Conservation (phyloP, 2,113 vertebrate genomes). For the Perca fluviatilis region DNA sequence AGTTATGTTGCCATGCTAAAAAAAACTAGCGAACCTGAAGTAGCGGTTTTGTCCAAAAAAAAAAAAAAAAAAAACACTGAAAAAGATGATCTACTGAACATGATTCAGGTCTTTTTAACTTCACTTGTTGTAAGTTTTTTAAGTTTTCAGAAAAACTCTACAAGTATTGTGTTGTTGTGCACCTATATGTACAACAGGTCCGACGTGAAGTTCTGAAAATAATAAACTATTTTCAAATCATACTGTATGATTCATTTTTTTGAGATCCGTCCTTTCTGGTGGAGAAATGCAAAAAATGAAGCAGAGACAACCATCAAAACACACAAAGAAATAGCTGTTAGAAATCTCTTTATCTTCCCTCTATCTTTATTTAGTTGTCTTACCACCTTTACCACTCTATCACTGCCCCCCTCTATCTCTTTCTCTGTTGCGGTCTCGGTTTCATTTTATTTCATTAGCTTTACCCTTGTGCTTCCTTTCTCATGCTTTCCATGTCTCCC, state of each 20-base stretch:
- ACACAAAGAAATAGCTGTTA: not conserved
- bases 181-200: no score
- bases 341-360: not conserved
- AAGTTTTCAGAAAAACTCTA: no score
- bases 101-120: not conserved
- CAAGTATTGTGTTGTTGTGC: no score
- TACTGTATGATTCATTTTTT: not conserved
- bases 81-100: not conserved
- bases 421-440: not conserved
- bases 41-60: not conserved
- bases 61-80: not conserved
- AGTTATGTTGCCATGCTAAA: not conserved
- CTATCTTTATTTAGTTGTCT: not conserved
- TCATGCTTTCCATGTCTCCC: not conserved
- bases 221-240: not conserved
- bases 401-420: not conserved
- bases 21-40: not conserved
- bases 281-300: not conserved
- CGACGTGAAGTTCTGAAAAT: no score
- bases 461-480: not conserved
- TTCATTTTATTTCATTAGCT: conserved; percentile 10
- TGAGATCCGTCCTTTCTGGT: not conserved
- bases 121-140: no score
- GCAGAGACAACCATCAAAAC: not conserved
- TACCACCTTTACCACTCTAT: not conserved